Conservation (phyloP, 2,113 vertebrate species). For the Empidonax traillii region DNA sequence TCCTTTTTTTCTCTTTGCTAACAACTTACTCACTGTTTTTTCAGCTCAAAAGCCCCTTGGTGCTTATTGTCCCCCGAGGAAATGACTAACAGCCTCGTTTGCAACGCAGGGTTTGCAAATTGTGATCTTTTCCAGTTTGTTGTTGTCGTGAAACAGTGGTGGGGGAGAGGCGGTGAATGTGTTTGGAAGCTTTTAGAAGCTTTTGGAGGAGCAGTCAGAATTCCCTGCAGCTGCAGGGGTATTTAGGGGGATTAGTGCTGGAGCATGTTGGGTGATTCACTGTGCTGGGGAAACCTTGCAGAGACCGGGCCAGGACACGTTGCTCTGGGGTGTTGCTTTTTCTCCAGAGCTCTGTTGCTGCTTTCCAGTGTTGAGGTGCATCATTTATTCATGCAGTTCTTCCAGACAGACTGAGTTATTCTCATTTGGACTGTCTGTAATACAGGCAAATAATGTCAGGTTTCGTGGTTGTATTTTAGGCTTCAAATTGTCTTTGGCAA, state of each 20-base stretch:
- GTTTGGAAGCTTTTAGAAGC: background rate
- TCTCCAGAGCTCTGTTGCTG: background rate
- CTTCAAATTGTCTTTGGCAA: background rate
- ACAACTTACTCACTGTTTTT: constrained; percentile 2
- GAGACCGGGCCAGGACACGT: fast-evolving
- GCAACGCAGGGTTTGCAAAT: fast-evolving
- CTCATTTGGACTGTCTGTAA: background rate
- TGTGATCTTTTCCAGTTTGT: background rate
- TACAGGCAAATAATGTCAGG: background rate
- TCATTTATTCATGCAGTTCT: background rate
- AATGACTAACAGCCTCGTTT: constrained; percentile 15
- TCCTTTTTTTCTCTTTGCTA: background rate
- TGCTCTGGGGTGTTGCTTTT: background rate
- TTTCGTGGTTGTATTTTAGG: background rate
- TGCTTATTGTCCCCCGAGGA: background rate
- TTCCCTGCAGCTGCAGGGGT: background rate
- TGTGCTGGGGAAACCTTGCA: background rate
- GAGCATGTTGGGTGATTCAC: background rate
- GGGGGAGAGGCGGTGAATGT: background rate
- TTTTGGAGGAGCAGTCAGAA: background rate
- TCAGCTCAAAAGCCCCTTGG: background rate
- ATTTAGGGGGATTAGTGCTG: background rate
- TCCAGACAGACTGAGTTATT: background rate
- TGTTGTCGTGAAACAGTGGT: background rate
- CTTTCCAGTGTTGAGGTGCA: background rate